A percentile compares a stretch with the other conserved stretches of the same genome.
Evolutionary conservation across 2,797 vertebrate genomes (phyloP).

Genomic region (Sternarchorhynchus goeldii): DNA sequence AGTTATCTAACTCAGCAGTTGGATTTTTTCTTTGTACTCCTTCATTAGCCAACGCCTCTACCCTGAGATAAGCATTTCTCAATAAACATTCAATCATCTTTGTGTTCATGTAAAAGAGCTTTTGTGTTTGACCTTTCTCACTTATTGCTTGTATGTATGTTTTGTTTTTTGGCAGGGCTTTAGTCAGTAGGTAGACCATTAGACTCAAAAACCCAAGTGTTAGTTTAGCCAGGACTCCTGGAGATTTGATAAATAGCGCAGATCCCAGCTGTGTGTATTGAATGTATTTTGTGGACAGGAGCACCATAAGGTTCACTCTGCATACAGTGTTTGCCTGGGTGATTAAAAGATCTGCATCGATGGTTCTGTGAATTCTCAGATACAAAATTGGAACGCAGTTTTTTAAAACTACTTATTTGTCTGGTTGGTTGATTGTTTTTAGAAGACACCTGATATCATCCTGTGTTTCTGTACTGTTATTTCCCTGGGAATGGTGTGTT

Average conservation of each 20-base stretch:
- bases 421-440: too few species aligned
- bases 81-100: constrained; percentile 38
- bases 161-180: constrained; percentile 8
- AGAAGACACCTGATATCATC: too few species aligned
- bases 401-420: too few species aligned
- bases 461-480: too few species aligned
- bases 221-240: constrained; percentile 10
- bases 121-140: constrained; percentile 35
- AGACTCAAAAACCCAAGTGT: constrained; percentile 4
- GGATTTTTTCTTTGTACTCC: constrained; percentile 42
- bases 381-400: too few species aligned
- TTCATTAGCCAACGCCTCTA: neutral
- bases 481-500: too few species aligned
- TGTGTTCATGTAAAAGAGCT: neutral
- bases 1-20: constrained; percentile 40
- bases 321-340: too few species aligned
- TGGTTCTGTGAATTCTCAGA: too few species aligned
- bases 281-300: neutral
- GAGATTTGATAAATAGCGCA: constrained; percentile 11
- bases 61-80: neutral
- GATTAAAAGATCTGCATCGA: too few species aligned
- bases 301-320: too few species aligned
- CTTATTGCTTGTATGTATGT: constrained; percentile 25
- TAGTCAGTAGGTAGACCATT: constrained; percentile 31
- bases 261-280: neutral